Conservation (phyloP, 2,888 invertebrate species). For the Dynastes tityus region DNA sequence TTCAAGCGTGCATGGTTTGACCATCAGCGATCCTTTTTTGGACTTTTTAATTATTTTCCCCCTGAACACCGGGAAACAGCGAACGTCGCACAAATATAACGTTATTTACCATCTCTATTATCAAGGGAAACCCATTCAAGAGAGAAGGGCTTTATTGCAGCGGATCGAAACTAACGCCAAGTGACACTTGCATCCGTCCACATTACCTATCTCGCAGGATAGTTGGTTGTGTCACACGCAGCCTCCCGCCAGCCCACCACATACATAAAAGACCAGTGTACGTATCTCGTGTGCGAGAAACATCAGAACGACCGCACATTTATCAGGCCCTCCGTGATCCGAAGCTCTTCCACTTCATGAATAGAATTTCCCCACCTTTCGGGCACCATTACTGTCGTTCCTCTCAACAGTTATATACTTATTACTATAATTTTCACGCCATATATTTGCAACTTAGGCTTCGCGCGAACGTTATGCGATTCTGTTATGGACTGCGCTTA, state of each 20-base stretch:
- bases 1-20: constrained; percentile 2
- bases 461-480: constrained; percentile 52
- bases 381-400: constrained; percentile 59
- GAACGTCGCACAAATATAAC: constrained; percentile 10
- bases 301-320: constrained; percentile 59
- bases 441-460: constrained; percentile 58
- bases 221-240: constrained; percentile 34
- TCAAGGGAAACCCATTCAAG: constrained; percentile 11
- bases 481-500: constrained; percentile 49
- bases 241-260: neutral
- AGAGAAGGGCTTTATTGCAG: constrained; percentile 20
- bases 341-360: constrained; percentile 59
- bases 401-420: constrained; percentile 58
- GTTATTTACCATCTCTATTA: constrained; percentile 15
- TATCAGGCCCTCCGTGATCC: constrained; percentile 57
- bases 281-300: constrained; percentile 43
- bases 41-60: constrained; percentile 31
- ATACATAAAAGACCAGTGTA: constrained; percentile 20
- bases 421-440: constrained; percentile 61
- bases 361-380: constrained; percentile 60
- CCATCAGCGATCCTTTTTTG: neutral
- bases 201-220: constrained; percentile 36
- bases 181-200: constrained; percentile 48
- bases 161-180: constrained; percentile 32
- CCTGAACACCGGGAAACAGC: neutral